Evolutionary conservation across 2,113 vertebrate species (phyloP).

Genomic region (Pseudopodoces humilis): DNA sequence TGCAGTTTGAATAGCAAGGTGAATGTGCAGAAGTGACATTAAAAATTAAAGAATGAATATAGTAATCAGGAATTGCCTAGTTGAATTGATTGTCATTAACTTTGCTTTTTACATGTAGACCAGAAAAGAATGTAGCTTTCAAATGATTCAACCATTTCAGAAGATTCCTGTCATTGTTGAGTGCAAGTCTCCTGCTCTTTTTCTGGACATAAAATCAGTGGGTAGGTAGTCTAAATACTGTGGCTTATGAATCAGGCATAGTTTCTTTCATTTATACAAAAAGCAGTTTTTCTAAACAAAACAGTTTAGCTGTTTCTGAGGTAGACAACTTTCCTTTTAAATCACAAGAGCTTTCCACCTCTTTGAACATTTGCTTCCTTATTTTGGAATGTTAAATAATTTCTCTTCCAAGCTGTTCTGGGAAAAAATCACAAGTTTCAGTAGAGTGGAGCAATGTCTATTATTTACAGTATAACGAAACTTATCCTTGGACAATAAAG

Average conservation of each 20-base stretch:
- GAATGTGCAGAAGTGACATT: background rate
- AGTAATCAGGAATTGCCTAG: background rate
- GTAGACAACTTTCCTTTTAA: background rate
- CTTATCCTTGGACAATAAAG: background rate
- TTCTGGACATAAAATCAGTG: background rate
- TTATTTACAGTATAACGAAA: background rate
- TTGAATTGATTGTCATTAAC: background rate
- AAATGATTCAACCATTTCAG: background rate
- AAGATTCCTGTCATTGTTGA: background rate
- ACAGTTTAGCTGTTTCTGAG: background rate
- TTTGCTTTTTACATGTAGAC: background rate
- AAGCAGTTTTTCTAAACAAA: background rate
- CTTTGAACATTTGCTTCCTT: background rate
- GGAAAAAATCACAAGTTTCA: background rate
- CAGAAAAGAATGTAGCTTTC: background rate
- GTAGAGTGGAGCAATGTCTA: background rate
- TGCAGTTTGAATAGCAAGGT: background rate
- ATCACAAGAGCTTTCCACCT: background rate
- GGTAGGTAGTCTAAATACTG: background rate
- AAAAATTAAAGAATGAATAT: background rate
- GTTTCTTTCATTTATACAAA: background rate
- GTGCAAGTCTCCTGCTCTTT: background rate
- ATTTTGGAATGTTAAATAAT: background rate
- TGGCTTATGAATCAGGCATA: background rate
- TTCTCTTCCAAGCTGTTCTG: background rate